Evolutionary conservation across 2,888 invertebrate species (phyloP).

Genomic region (Melanostoma scalare): DNA sequence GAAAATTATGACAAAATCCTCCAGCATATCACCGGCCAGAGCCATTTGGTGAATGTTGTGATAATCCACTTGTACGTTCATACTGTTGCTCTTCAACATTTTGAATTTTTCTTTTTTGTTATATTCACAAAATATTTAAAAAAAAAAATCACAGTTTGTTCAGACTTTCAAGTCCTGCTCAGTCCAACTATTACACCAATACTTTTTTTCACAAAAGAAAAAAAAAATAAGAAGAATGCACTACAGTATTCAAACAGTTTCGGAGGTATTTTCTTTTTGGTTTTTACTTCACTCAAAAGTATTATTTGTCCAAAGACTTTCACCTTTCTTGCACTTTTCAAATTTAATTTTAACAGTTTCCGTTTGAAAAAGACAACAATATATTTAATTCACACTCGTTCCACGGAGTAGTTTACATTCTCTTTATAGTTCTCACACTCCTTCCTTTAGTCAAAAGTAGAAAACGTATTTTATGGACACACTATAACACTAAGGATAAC

Average conservation of each 20-base stretch:
- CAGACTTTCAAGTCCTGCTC: slow-evolving; percentile 40
- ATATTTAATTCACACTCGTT: slow-evolving; percentile 19
- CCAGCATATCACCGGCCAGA: slow-evolving; percentile 87
- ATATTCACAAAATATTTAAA: slow-evolving; percentile 38
- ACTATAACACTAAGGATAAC: slow-evolving; percentile 59
- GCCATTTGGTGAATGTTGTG: slow-evolving; percentile 84
- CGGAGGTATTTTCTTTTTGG: slow-evolving; percentile 38
- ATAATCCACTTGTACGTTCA: slow-evolving; percentile 86
- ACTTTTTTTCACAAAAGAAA: slow-evolving; percentile 25
- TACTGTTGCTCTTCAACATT: slow-evolving; percentile 79
- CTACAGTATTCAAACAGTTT: slow-evolving; percentile 32
- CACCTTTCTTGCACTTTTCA: slow-evolving; percentile 62
- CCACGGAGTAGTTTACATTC: too few relatives aligned
- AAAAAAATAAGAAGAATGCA: slow-evolving; percentile 37
- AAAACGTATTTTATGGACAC: slow-evolving; percentile 25
- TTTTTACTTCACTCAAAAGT: slow-evolving; percentile 36
- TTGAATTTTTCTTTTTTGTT: slow-evolving; percentile 68
- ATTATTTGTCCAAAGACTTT: slow-evolving; percentile 58
- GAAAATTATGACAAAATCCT: slow-evolving; percentile 88
- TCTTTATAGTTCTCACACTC: slow-evolving; percentile 23
- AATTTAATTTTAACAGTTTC: slow-evolving; percentile 5
- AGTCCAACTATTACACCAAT: slow-evolving; percentile 46
- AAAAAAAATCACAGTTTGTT: slow-evolving; percentile 58
- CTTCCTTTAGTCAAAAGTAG: slow-evolving; percentile 33
- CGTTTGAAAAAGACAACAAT: slow-evolving; percentile 31